A percentile compares a stretch with the other conserved stretches of the same genome.
These are phyloP conservation scores for Tychaedon coryphoeus DNA, from an alignment of 2,113 vertebrate genomes.

Conservation along the genomic window DNA sequence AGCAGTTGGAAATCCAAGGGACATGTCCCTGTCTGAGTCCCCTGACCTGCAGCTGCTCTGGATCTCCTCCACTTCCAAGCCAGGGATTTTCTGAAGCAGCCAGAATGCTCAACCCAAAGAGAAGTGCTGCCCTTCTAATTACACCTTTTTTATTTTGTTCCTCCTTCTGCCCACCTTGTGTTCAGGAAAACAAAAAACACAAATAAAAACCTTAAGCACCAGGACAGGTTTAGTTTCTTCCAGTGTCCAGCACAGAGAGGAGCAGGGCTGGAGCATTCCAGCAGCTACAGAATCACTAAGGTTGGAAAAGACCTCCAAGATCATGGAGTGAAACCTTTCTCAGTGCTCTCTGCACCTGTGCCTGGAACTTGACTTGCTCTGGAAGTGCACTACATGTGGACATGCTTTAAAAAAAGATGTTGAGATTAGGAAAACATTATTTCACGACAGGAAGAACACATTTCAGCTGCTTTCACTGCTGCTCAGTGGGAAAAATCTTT, in stretches of 20 bases:
- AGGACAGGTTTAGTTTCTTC: background rate
- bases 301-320: background rate
- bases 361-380: slow-evolving; percentile 16
- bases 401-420: slow-evolving; percentile 54
- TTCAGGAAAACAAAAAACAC: background rate
- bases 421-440: slow-evolving; percentile 65
- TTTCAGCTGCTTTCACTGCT: slow-evolving; percentile 35
- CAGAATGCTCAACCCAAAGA: background rate
- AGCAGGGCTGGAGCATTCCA: background rate
- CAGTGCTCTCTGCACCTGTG: slow-evolving; percentile 29
- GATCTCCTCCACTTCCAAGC: background rate
- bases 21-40: background rate
- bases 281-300: background rate
- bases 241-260: background rate
- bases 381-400: slow-evolving; percentile 40
- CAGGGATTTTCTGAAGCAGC: background rate
- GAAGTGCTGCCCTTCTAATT: accelerated
- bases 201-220: background rate
- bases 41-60: background rate
- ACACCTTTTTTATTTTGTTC: background rate
- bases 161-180: background rate
- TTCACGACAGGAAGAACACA: slow-evolving; percentile 47
- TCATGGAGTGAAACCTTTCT: background rate
- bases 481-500: background rate
- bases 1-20: background rate